These are phyloP conservation scores for Ellobius talpinus DNA, from an alignment of 2,113 vertebrate genomes.

Conservation along the genomic window DNA sequence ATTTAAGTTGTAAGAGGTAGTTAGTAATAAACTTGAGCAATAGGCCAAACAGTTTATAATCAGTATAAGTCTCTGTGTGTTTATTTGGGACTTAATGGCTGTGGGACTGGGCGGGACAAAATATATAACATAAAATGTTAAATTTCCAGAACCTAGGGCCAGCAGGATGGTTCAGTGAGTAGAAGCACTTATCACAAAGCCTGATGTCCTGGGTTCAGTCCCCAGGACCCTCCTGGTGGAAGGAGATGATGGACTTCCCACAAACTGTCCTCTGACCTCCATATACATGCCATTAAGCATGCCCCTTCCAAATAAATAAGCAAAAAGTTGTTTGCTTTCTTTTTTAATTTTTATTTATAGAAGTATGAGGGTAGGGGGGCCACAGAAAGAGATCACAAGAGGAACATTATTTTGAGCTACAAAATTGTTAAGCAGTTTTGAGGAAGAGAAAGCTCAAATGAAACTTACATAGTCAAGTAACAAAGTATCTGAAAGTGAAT, in stretches of 20 bases:
- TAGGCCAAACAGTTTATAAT: too few relatives aligned
- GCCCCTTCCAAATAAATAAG: not conserved
- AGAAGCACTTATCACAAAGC: not conserved
- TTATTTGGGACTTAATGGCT: too few relatives aligned
- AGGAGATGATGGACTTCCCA: not conserved
- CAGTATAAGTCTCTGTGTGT: too few relatives aligned
- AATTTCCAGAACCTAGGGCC: not conserved
- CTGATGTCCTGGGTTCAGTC: not conserved
- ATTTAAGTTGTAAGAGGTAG: too few relatives aligned
- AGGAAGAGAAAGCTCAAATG: not conserved
- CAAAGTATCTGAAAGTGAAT: not conserved
- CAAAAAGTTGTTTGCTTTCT: not conserved
- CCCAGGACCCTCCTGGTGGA: not conserved
- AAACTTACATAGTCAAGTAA: not conserved
- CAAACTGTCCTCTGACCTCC: not conserved
- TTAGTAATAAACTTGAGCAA: too few relatives aligned
- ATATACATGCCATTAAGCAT: not conserved
- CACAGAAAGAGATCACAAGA: not conserved
- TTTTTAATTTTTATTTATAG: not conserved
- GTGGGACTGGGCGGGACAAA: not conserved
- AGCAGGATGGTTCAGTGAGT: not conserved
- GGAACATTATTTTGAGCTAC: slow-evolving; percentile 3
- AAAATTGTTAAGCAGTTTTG: slow-evolving; percentile 10
- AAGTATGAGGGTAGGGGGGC: not conserved
- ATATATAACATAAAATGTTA: not conserved